Evolutionary conservation across 2,797 vertebrate genomes (phyloP).

Genomic region (Thaleichthys pacificus): DNA sequence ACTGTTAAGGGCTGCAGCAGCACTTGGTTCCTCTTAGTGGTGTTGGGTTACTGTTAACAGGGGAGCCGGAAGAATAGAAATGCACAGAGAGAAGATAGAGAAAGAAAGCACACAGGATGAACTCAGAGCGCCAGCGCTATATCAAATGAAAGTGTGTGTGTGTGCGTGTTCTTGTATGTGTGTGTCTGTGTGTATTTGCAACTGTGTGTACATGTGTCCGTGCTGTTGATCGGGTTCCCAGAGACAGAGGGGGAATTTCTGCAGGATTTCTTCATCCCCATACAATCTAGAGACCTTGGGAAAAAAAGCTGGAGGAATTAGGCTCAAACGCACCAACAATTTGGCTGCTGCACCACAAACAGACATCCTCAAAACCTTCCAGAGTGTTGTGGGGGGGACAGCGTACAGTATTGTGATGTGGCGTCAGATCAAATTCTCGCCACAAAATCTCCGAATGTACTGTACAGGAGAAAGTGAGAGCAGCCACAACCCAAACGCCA

Average conservation of each 20-base stretch:
- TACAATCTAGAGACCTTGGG: constrained; percentile 22
- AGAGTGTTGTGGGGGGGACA: constrained; percentile 28
- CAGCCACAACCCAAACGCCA: neutral
- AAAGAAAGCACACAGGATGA: neutral
- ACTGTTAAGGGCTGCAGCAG: constrained; percentile 3
- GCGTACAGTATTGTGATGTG: constrained; percentile 15
- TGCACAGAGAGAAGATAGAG: neutral
- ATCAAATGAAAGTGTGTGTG: neutral
- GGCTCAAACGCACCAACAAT: constrained; percentile 34
- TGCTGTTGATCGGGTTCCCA: constrained; percentile 34
- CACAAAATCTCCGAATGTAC: constrained; percentile 20
- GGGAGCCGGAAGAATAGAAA: neutral
- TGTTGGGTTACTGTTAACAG: neutral
- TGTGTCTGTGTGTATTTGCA: too few relatives aligned
- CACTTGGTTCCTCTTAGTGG: neutral
- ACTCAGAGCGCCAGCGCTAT: neutral
- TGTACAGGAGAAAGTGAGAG: constrained; percentile 25
- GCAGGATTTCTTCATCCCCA: constrained; percentile 44
- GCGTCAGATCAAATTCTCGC: constrained; percentile 25
- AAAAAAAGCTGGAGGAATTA: constrained; percentile 10
- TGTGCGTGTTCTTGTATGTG: too few relatives aligned
- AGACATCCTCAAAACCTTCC: constrained; percentile 25
- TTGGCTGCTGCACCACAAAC: constrained; percentile 26
- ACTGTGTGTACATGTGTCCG: neutral
- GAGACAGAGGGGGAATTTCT: constrained; percentile 38